Conservation (phyloP, 1,140 invertebrate genomes). For the Drosophila saltans region DNA sequence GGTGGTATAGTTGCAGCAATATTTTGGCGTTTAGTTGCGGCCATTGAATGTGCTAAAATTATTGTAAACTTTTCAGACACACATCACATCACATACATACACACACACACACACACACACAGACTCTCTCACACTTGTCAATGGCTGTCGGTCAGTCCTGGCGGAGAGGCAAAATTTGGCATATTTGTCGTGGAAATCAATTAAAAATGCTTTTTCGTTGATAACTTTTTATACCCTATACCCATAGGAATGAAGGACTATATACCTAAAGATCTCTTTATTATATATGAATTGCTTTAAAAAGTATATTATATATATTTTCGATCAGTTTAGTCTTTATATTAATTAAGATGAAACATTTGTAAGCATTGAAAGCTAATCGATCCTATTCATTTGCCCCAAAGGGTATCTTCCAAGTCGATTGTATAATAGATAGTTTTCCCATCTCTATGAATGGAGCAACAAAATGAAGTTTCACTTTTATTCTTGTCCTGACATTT, state of each 20-base stretch:
- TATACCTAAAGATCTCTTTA: too few relatives aligned
- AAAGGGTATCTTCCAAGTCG: neutral
- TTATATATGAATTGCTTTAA: too few relatives aligned
- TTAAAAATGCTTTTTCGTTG: slow-evolving; percentile 74
- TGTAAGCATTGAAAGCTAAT: too few relatives aligned
- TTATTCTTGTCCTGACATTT: neutral
- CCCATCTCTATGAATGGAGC: neutral
- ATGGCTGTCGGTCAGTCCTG: neutral
- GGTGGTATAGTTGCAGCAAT: slow-evolving; percentile 31
- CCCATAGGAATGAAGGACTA: too few relatives aligned
- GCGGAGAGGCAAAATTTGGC: slow-evolving; percentile 29
- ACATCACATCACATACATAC: slow-evolving; percentile 45
- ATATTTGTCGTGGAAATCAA: slow-evolving; percentile 74
- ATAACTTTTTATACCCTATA: slow-evolving; percentile 63
- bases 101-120: neutral
- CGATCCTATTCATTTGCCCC: too few relatives aligned
- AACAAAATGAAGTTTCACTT: neutral
- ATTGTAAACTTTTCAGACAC: slow-evolving; percentile 80
- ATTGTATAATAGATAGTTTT: neutral
- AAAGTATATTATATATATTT: too few relatives aligned
- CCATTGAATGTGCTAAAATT: slow-evolving; percentile 79
- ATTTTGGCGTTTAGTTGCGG: slow-evolving; percentile 77
- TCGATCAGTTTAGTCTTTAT: too few relatives aligned
- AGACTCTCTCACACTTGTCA: neutral
- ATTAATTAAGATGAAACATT: too few relatives aligned